Conservation (phyloP, 2,113 vertebrate species). For the Bubo bubo region DNA sequence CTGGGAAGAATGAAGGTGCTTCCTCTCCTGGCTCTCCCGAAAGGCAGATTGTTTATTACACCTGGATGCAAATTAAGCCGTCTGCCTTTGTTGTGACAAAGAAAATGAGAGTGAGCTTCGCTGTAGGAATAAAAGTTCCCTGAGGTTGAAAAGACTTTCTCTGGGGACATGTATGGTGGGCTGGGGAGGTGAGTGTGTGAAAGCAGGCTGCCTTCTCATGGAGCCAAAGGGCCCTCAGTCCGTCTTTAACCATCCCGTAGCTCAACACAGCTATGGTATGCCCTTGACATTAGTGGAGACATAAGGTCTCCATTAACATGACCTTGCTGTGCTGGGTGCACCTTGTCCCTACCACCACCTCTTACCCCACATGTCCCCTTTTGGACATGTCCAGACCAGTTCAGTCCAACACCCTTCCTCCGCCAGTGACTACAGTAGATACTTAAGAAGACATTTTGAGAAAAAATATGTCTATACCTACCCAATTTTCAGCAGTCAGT, state of each 20-base stretch:
- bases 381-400: background rate
- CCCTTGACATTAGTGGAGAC: background rate
- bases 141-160: background rate
- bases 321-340: background rate
- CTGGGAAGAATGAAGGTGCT: background rate
- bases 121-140: background rate
- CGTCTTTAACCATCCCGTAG: rapidly evolving
- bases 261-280: background rate
- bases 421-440: background rate
- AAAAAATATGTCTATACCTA: background rate
- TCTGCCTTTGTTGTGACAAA: background rate
- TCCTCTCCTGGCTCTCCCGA: background rate
- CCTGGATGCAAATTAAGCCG: slow-evolving; percentile 26
- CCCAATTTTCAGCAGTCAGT: background rate
- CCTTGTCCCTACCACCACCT: rapidly evolving
- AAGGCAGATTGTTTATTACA: slow-evolving; percentile 56
- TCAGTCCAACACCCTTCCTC: background rate
- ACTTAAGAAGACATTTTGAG: background rate
- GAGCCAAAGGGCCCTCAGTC: background rate
- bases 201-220: background rate
- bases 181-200: rapidly evolving
- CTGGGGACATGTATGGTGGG: rapidly evolving
- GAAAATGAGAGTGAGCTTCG: background rate
- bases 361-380: background rate
- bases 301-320: rapidly evolving